Base-by-base conservation (phyloP, 2,888 invertebrate species). In the Urechis unicinctus region DNA sequence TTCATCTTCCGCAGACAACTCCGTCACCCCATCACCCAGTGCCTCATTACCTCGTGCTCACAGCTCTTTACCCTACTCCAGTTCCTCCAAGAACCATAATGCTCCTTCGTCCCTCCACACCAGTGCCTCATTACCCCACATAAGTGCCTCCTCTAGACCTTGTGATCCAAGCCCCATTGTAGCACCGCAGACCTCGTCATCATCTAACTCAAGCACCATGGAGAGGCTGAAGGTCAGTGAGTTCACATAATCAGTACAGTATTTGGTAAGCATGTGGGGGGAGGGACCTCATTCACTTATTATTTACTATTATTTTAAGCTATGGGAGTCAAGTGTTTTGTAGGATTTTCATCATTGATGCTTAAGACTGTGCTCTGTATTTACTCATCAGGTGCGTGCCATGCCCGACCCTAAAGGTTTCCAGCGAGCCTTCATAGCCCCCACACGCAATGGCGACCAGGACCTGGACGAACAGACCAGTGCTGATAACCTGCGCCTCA, bases 301-400 rank as follows among this genome's bases (percentile, higher is more conserved):
- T n/a, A n/a, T n/a, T n/a, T n/a, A n/a, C n/a, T n/a, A n/a, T n/a
- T n/a, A n/a, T n/a, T n/a, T n/a, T n/a, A n/a, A n/a, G n/a, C n/a
- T n/a, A n/a, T n/a, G n/a, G n/a, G n/a, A n/a, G n/a, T n/a, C n/a
- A n/a, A n/a, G n/a, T n/a, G n/a, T n/a, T n/a, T n/a, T n/a, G n/a
- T n/a, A n/a, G n/a, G n/a, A n/a, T n/a, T n/a, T n/a, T n/a, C n/a
- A n/a, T n/a, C n/a, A n/a, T n/a, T n/a, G n/a, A n/a, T n/a, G n/a
- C n/a, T n/a, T n/a, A n/a, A n/a, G n/a, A n/a, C n/a, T n/a, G n/a
- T n/a, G n/a, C 36, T 17, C 36, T 36, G 36, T 13, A 9, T 17
- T 17, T 36, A 77, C 84, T 49, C 76, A 87, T 50, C 85, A 85
- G 5, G 85, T 86, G 25, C 81, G 86, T 51, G 86, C 85, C 2